These are phyloP conservation scores for Asobara japonica DNA, from an alignment of 1,140 invertebrate species.

Conservation along the genomic window DNA sequence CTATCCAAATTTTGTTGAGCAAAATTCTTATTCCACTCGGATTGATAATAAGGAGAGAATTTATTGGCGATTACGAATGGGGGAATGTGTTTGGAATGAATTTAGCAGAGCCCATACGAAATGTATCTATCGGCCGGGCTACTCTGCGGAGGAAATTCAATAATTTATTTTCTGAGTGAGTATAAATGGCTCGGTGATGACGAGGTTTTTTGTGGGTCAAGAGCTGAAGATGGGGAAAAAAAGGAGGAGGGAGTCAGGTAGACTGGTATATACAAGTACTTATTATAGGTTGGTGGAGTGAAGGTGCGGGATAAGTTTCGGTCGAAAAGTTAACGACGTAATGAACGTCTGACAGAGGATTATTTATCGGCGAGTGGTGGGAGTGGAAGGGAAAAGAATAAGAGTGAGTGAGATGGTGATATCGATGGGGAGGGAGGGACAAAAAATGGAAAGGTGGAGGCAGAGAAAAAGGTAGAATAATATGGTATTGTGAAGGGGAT, in stretches of 20 bases:
- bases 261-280: constrained; percentile 7
- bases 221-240: neutral
- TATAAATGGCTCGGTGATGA: constrained; percentile 13
- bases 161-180: constrained; percentile 2
- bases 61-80: too few relatives aligned
- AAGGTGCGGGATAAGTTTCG: constrained; percentile 33
- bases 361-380: constrained; percentile 36
- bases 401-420: constrained; percentile 19
- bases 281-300: constrained; percentile 17
- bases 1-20: too few relatives aligned
- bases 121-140: neutral
- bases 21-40: too few relatives aligned
- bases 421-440: constrained; percentile 18
- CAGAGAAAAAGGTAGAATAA: constrained; percentile 26
- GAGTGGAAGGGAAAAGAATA: constrained; percentile 17
- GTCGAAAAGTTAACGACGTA: constrained; percentile 42
- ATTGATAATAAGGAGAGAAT: too few relatives aligned
- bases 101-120: too few relatives aligned
- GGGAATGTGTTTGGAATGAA: too few relatives aligned
- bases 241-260: constrained; percentile 7
- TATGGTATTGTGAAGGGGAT: constrained; percentile 42
- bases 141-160: neutral
- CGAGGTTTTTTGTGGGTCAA: neutral
- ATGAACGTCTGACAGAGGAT: constrained; percentile 44
- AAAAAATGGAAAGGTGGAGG: constrained; percentile 23